Conservation (phyloP, 2,113 vertebrate species). For the Chloebia gouldiae region DNA sequence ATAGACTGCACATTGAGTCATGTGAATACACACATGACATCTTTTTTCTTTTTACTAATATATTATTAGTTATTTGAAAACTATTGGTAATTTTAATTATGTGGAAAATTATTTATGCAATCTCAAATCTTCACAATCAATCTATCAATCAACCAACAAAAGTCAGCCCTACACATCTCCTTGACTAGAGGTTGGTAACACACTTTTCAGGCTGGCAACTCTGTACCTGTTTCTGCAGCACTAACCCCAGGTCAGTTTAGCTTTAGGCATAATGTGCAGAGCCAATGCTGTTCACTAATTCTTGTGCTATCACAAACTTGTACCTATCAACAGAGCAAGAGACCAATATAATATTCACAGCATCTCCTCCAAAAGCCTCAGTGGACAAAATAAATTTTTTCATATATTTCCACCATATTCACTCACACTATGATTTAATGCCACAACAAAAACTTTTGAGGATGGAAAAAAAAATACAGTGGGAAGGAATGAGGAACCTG, state of each 20-base stretch:
- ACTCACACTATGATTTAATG: background rate
- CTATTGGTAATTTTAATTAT: background rate
- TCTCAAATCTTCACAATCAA: background rate
- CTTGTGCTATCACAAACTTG: background rate
- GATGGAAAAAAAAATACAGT: background rate
- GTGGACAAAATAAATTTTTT: background rate
- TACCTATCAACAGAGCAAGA: background rate
- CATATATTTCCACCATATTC: background rate
- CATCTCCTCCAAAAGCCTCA: background rate
- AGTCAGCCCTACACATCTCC: background rate
- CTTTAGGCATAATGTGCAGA: background rate
- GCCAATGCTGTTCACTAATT: background rate
- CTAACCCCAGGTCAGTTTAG: background rate
- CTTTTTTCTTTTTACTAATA: background rate
- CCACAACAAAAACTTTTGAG: background rate
- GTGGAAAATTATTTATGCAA: background rate
- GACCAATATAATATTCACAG: background rate
- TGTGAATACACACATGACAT: background rate
- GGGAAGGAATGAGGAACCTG: background rate
- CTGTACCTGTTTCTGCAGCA: background rate
- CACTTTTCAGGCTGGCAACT: background rate
- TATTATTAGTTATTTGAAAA: background rate
- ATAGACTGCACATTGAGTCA: background rate
- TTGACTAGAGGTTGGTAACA: background rate
- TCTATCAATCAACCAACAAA: background rate